Conservation (phyloP, 2,113 vertebrate species). For the Cynocephalus volans region DNA sequence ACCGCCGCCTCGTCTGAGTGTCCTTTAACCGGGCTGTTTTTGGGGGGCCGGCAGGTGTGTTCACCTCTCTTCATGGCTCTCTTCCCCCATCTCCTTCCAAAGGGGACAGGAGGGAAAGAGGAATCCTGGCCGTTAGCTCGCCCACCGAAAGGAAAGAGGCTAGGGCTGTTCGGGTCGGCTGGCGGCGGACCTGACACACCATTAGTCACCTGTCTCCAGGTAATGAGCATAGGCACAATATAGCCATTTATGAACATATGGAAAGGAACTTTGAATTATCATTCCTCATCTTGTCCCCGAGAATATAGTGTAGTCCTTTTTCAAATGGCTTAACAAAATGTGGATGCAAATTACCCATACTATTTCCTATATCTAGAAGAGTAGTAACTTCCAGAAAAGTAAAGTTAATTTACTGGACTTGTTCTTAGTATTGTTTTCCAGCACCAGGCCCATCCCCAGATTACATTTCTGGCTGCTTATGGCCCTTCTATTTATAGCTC, state of each 20-base stretch:
- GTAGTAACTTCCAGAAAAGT: not conserved
- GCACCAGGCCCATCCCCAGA: not conserved
- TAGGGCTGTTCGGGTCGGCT: no score
- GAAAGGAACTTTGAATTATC: slow-evolving; percentile 3
- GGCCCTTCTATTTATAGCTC: not conserved
- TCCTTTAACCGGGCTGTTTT: no score
- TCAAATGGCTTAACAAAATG: not conserved
- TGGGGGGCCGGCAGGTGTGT: no score
- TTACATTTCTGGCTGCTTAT: not conserved
- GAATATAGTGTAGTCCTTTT: not conserved
- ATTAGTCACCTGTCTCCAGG: slow-evolving; percentile 44
- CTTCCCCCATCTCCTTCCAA: no score
- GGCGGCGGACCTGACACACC: no score
- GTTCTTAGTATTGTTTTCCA: not conserved
- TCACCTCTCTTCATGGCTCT: no score
- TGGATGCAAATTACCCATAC: not conserved
- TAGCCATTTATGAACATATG: not conserved
- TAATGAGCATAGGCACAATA: not conserved
- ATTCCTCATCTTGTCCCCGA: not conserved
- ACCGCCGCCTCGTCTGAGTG: no score
- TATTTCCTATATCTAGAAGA: not conserved
- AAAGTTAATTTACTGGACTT: not conserved
- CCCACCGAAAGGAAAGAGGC: no score
- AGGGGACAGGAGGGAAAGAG: no score
- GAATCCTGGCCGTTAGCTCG: no score